Base-by-base conservation (phyloP, 2,113 vertebrate genomes). In the Eptesicus fuscus region DNA sequence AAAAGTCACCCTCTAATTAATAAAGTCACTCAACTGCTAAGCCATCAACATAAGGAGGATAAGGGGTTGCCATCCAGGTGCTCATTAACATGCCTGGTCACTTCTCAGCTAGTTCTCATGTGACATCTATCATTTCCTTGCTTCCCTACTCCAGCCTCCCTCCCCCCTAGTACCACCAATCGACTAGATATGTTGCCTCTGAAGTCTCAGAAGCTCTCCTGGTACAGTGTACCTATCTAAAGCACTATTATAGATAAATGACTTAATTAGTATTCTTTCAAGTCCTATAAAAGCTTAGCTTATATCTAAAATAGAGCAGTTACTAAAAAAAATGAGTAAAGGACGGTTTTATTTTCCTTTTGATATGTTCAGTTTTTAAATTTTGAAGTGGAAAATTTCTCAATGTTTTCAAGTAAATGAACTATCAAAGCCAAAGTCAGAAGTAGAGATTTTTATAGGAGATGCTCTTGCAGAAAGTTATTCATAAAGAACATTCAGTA, bases 401-500 rank as follows among this genome's bases (percentile, higher is more conserved):
- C 88, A 95, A 80, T 73, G 5, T 69, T 71, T 93, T 86, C 77
- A 85, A 84, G 84, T 63, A 74, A 95, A 88, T 76, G 69, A 90
- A 53, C 63, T 87, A 51, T 91, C 53, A 89, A 84, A 88, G 25
- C 63, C 88, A 56, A 76, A 92, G 71, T 85, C 61, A 91, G 61
- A 90, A 95, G 37, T n/a, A 76, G 37, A 82, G 32, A 42, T 42
- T 49, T 94, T 84, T 83, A 16, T 61, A 51, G 77, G 83, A 8
- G 82, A 89, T 44, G 10, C 14, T 94, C 28, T 93, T 76, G 18
- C 61, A 83, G 65, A 83, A 91, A 76, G 32, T 37, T 35, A 93
- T 78, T 61, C 49, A 35, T 56, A 51, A 87, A 56, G 49, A 83
- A 56, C 35, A 78, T 44, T 32, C 59, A 80, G 14, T 44, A 22